These are phyloP conservation scores for Kryptolebias ocellatus DNA, from an alignment of 2,797 vertebrate genomes.

Conservation along the genomic window DNA sequence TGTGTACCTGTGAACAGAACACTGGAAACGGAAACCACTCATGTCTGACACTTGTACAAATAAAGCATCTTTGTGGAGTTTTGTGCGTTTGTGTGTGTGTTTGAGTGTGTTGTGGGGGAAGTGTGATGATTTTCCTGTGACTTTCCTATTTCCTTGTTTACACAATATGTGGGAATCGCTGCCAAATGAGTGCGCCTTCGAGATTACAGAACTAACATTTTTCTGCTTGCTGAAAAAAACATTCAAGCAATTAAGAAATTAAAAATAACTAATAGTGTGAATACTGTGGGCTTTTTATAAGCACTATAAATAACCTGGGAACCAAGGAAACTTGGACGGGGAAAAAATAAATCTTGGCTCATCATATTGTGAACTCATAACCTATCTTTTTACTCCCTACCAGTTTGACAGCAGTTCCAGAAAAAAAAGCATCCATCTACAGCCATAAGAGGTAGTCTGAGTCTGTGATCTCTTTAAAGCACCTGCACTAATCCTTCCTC, in stretches of 20 bases:
- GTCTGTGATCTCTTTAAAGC: slow-evolving; percentile 45
- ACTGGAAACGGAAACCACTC: neutral
- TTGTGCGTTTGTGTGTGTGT: slow-evolving; percentile 5
- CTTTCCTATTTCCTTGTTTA: slow-evolving; percentile 69
- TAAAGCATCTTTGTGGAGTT: slow-evolving; percentile 12
- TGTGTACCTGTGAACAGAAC: neutral
- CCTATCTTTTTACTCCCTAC: slow-evolving; percentile 19
- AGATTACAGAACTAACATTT: slow-evolving; percentile 41
- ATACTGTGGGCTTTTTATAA: too few relatives aligned
- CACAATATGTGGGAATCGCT: slow-evolving; percentile 66
- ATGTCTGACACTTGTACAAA: slow-evolving; percentile 4
- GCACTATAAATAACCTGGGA: too few relatives aligned
- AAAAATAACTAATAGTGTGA: too few relatives aligned
- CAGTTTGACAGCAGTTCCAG: slow-evolving; percentile 17
- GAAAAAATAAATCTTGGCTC: neutral
- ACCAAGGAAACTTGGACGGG: too few relatives aligned
- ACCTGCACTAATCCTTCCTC: slow-evolving; percentile 56
- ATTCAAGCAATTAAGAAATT: neutral
- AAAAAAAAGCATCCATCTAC: slow-evolving; percentile 32
- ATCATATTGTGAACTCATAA: slow-evolving; percentile 17
- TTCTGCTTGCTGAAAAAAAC: slow-evolving; percentile 24
- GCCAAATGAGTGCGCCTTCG: slow-evolving; percentile 57
- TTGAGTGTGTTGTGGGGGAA: slow-evolving; percentile 40
- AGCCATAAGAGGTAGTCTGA: slow-evolving; percentile 34
- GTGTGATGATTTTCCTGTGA: slow-evolving; percentile 57